Conservation (phyloP, 2,888 invertebrate species). For the Acheta domesticus region DNA sequence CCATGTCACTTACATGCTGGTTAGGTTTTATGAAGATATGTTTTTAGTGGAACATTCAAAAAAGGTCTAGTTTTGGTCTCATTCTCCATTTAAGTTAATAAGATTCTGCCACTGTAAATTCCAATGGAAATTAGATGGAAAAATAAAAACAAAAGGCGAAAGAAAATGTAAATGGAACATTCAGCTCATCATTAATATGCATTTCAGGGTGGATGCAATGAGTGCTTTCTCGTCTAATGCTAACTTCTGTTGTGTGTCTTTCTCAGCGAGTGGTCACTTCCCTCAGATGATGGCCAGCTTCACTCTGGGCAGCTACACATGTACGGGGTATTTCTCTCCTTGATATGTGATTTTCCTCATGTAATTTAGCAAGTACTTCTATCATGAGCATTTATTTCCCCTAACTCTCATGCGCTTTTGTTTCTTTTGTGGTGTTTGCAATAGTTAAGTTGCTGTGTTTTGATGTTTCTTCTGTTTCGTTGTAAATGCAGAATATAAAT, state of each 20-base stretch:
- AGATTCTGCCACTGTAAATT: too few relatives aligned
- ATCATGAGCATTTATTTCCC: neutral
- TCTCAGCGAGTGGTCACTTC: constrained; percentile 75
- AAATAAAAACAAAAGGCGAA: too few relatives aligned
- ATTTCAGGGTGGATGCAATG: neutral
- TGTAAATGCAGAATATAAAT: too few relatives aligned
- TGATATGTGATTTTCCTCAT: neutral
- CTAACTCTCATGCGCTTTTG: neutral
- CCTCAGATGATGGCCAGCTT: constrained; percentile 75
- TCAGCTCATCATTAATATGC: neutral
- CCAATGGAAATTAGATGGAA: too few relatives aligned
- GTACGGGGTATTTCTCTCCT: constrained; percentile 60
- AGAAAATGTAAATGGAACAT: too few relatives aligned
- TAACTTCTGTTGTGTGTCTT: neutral
- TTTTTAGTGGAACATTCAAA: too few relatives aligned
- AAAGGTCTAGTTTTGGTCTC: too few relatives aligned
- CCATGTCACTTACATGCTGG: too few relatives aligned
- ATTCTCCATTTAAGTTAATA: too few relatives aligned
- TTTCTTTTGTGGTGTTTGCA: constrained; percentile 2
- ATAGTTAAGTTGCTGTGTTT: neutral
- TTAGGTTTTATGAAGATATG: too few relatives aligned
- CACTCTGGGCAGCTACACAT: constrained; percentile 86
- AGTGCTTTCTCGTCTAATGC: neutral
- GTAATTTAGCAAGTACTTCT: neutral
- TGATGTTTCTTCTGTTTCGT: neutral